phyloP scores from a whole-genome alignment of 2,113 vertebrate genomes.

The Aptenodytes forsteri region DNA sequence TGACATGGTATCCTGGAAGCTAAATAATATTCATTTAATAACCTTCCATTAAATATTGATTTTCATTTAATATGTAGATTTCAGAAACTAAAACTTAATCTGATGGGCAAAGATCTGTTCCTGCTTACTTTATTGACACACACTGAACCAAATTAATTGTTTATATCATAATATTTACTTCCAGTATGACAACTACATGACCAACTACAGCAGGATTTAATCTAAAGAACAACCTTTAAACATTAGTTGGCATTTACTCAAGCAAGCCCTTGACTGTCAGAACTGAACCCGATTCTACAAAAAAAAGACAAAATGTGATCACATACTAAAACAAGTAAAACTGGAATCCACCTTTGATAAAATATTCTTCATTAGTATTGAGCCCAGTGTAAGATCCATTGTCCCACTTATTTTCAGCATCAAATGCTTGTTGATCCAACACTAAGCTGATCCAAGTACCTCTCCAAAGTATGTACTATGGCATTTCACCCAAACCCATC shows the following conservation, averaged over 20 bases:
- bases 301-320: not conserved
- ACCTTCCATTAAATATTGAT: not conserved
- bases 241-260: not conserved
- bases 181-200: not conserved
- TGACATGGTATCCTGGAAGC: not conserved
- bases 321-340: not conserved
- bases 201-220: not conserved
- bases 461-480: accelerated
- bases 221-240: not conserved
- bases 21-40: not conserved
- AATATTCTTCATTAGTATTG: not conserved
- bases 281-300: not conserved
- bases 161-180: not conserved
- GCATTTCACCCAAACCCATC: not conserved
- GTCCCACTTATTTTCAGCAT: not conserved
- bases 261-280: not conserved
- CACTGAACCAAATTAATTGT: not conserved
- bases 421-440: not conserved
- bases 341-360: not conserved
- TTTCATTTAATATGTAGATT: not conserved
- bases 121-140: not conserved
- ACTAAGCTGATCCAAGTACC: not conserved
- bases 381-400: accelerated
- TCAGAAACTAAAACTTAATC: not conserved
- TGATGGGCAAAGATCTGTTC: not conserved